Evolutionary conservation across 2,113 vertebrate species (phyloP).

Genomic region (Leptobrachium ailaonicum): DNA sequence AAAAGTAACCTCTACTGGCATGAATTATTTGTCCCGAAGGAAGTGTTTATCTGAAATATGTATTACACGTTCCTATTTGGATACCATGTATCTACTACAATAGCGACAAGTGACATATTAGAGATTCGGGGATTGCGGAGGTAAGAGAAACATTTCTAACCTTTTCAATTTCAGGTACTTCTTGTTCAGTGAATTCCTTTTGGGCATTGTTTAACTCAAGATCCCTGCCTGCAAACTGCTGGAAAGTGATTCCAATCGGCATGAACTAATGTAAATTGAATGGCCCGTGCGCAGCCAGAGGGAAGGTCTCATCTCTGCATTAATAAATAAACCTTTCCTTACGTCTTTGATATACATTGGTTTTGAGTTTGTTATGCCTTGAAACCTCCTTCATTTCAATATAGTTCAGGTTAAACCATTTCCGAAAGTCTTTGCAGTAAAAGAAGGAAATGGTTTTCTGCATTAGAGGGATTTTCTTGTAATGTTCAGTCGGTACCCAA

Average conservation of each 20-base stretch:
- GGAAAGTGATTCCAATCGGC: slow-evolving; percentile 27
- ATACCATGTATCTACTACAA: neutral
- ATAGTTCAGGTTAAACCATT: no score
- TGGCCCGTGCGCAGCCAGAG: slow-evolving; percentile 29
- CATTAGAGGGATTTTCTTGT: no score
- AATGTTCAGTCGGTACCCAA: no score
- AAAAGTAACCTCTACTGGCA: no score
- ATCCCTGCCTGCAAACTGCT: slow-evolving; percentile 17
- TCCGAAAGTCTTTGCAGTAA: no score
- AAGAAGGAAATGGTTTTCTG: no score
- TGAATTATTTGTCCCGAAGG: neutral
- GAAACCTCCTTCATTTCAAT: slow-evolving; percentile 33
- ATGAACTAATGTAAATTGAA: slow-evolving; percentile 34
- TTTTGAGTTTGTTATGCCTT: slow-evolving; percentile 35
- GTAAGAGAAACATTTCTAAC: neutral
- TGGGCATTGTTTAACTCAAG: slow-evolving; percentile 7
- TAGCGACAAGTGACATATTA: slow-evolving; percentile 9
- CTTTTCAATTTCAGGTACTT: slow-evolving; percentile 34
- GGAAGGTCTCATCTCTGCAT: slow-evolving; percentile 46
- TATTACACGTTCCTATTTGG: neutral
- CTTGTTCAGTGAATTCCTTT: neutral
- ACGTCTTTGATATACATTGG: slow-evolving; percentile 34
- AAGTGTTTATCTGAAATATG: neutral
- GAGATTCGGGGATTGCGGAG: slow-evolving; percentile 1
- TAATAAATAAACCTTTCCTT: slow-evolving; percentile 1